phyloP scores from a whole-genome alignment of 1,140 invertebrate genomes.

The Drosophila santomea region DNA sequence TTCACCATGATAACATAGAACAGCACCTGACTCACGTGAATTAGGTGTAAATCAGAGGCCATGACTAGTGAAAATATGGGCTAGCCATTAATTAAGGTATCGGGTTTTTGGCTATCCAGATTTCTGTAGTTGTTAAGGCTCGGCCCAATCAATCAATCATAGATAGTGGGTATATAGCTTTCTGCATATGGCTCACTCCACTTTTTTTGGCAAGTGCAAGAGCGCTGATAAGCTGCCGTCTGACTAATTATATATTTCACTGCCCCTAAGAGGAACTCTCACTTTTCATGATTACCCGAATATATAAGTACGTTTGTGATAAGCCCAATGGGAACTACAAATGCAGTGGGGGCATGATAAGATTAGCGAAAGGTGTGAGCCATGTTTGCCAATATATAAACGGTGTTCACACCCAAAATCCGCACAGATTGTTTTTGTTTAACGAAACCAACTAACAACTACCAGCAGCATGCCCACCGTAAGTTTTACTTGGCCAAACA shows the following conservation, averaged over 20 bases:
- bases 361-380: slow-evolving; percentile 60
- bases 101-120: slow-evolving; percentile 18
- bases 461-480: slow-evolving; percentile 70
- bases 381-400: slow-evolving; percentile 65
- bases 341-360: slow-evolving; percentile 56
- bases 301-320: slow-evolving; percentile 29
- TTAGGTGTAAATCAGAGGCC: slow-evolving; percentile 5
- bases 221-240: slow-evolving; percentile 28
- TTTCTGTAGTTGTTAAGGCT: slow-evolving; percentile 12
- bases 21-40: slow-evolving; percentile 35
- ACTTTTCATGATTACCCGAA: slow-evolving; percentile 31
- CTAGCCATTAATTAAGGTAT: slow-evolving; percentile 33
- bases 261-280: slow-evolving; percentile 22
- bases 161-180: slow-evolving; percentile 16
- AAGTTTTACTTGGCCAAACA: slow-evolving; percentile 24
- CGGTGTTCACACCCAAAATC: slow-evolving; percentile 12
- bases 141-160: slow-evolving; percentile 55
- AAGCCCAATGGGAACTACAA: slow-evolving; percentile 47
- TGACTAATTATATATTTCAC: slow-evolving; percentile 42
- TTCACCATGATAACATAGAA: slow-evolving; percentile 25
- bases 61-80: slow-evolving; percentile 4
- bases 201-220: slow-evolving; percentile 44
- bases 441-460: slow-evolving; percentile 35
- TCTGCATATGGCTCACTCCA: slow-evolving; percentile 29
- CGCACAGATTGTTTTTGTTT: slow-evolving; percentile 67